Conservation (phyloP, 1,140 invertebrate species). For the Atta cephalotes region DNA sequence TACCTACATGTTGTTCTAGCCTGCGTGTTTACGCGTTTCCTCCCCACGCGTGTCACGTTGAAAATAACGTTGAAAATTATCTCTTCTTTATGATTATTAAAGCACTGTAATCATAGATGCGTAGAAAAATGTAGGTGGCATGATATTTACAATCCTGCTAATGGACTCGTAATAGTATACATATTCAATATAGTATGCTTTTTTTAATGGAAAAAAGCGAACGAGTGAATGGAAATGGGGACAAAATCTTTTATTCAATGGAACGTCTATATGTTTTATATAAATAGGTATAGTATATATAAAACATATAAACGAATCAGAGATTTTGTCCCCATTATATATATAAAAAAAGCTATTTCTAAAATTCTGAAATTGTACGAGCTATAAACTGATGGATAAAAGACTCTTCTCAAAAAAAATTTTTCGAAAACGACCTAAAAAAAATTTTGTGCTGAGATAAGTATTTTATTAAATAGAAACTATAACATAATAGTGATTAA, state of each 20-base stretch:
- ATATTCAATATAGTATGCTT: neutral
- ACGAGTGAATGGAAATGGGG: neutral
- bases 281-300: neutral
- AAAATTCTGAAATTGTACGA: too few relatives aligned
- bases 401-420: too few relatives aligned
- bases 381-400: too few relatives aligned
- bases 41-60: conserved; percentile 36
- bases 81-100: conserved; percentile 15
- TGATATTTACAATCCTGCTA: conserved; percentile 34
- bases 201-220: neutral
- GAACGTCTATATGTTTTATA: neutral
- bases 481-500: too few relatives aligned
- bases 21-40: conserved; percentile 44
- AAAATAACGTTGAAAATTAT: conserved; percentile 39
- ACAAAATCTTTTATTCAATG: neutral
- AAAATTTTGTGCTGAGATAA: too few relatives aligned
- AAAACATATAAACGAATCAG: neutral
- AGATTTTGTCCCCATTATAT: neutral
- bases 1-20: conserved; percentile 40
- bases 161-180: conserved; percentile 8
- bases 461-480: too few relatives aligned
- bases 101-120: neutral
- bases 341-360: neutral
- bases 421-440: too few relatives aligned
- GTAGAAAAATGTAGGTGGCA: conserved; percentile 25